Percentiles rank a stretch among this genome's conserved stretches.
Evolutionary conservation across 1,140 invertebrate species (phyloP).

Genomic region (Tetramorium parvispinum): DNA sequence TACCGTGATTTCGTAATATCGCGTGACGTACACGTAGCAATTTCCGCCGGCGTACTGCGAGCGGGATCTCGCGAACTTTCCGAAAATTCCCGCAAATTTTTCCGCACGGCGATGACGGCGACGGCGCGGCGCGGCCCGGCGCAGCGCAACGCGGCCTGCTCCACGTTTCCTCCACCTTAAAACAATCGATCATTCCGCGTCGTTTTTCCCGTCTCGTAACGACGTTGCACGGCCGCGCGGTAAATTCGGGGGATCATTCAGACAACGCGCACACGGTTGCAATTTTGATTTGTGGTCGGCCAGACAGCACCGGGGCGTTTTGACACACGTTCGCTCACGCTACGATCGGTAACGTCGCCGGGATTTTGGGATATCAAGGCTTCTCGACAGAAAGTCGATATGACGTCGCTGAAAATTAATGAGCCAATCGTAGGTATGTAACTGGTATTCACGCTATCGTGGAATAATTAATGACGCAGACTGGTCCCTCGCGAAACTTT

Average conservation of each 20-base stretch:
- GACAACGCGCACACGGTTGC: conserved; percentile 13
- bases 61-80: conserved; percentile 18
- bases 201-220: not conserved
- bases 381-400: conserved; percentile 73
- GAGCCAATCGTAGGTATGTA: conserved; percentile 75
- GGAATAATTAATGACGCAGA: conserved; percentile 70
- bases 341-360: conserved; percentile 37
- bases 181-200: conserved; percentile 10
- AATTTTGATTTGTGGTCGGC: conserved; percentile 69
- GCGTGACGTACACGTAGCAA: conserved; percentile 12
- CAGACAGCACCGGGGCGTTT: conserved; percentile 35
- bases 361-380: conserved; percentile 63
- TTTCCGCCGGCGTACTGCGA: not conserved
- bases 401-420: conserved; percentile 73
- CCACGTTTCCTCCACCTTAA: not conserved
- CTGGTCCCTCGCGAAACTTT: conserved; percentile 39
- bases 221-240: not conserved
- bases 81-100: conserved; percentile 33
- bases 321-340: conserved; percentile 35
- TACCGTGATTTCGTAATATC: conserved; percentile 46
- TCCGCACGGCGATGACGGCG: not conserved
- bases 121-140: not conserved
- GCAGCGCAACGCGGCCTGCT: not conserved
- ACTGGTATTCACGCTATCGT: conserved; percentile 37
- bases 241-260: conserved; percentile 58